Evolutionary conservation across 92 coral and sea anemone genomes (phyloP), one percentile per base, ranked within the genome.

Genomic region (Isaurus tuberculatus): DNA sequence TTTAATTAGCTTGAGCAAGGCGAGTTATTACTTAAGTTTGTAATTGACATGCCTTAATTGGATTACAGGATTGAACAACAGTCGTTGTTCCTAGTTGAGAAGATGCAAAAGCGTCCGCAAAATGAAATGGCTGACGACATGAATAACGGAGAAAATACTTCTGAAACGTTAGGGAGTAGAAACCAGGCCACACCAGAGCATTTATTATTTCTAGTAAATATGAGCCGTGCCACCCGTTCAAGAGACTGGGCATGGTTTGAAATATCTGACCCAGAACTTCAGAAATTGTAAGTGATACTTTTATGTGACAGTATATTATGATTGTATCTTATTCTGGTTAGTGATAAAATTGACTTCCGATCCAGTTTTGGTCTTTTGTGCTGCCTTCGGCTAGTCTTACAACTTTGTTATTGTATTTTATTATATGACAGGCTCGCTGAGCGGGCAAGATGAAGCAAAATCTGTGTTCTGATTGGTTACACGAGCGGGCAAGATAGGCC

Each of bases 221-320:
- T 93, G 94, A 93, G 98, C 82, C 98, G 98, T 29, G 98, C 98
- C n/a, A 93, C 91, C 2, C 77, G 98, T 77, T 94, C 92, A 51
- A 93, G 74, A 44, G 98, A 93, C 95, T 93, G 98, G 98, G 98
- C 98, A 64, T 93, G 98, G 98, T 93, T 93, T 85, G 98, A 93
- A 72, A 86, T 93, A 57, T 91, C 98, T 25, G 98, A 93, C 74
- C 83, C 90, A 9, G 94, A 93, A 60, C 90, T 93, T 23, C 88
- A 87, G 55, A 72, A 80, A 61, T 70, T 93, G 98, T 93, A 87
- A 89, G 98, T 91, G 20, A 49, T 15, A 33, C 23, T 6, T 23
- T 20, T 22, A 1, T 57, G 28, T 33, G 13, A 49, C n/a, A n/a
- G n/a, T n/a, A n/a, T n/a, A n/a, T n/a, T n/a, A n/a, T n/a, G n/a